These are phyloP conservation scores for Karalla daura DNA, from an alignment of 2,797 vertebrate species.

Conservation along the genomic window DNA sequence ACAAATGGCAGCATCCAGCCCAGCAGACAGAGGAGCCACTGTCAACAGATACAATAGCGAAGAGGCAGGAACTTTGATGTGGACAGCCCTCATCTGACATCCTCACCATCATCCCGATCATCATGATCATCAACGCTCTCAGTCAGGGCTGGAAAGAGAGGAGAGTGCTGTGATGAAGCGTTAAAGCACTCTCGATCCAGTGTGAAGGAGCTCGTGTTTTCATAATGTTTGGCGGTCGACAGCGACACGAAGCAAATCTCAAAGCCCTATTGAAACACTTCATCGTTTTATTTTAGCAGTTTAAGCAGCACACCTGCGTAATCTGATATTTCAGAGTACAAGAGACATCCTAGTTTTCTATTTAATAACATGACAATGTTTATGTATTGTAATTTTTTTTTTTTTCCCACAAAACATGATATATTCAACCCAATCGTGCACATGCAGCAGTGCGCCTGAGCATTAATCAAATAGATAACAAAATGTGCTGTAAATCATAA, in stretches of 20 bases:
- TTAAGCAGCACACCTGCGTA: not conserved
- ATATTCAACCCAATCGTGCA: not conserved
- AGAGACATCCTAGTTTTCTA: not conserved
- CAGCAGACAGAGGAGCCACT: slow-evolving; percentile 54
- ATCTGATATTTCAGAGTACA: not conserved
- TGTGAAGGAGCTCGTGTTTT: not conserved
- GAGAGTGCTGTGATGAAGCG: not conserved
- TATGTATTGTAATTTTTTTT: not conserved
- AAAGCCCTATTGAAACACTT: too few relatives aligned
- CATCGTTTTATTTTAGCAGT: too few relatives aligned
- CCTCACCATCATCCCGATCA: too few relatives aligned
- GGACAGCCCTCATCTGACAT: not conserved
- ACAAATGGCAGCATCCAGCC: slow-evolving; percentile 73
- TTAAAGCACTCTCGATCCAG: too few relatives aligned
- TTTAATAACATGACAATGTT: not conserved
- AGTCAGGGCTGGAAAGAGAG: not conserved
- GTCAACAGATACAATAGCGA: slow-evolving; percentile 51
- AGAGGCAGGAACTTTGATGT: slow-evolving; percentile 14
- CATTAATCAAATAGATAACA: too few relatives aligned
- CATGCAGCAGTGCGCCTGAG: not conserved
- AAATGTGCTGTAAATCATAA: too few relatives aligned
- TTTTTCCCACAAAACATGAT: not conserved
- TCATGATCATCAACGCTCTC: too few relatives aligned
- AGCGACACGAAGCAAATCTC: too few relatives aligned
- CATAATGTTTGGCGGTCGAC: too few relatives aligned